Conservation (phyloP, 2,113 vertebrate genomes). For the Anarhynchus alexandrinus region DNA sequence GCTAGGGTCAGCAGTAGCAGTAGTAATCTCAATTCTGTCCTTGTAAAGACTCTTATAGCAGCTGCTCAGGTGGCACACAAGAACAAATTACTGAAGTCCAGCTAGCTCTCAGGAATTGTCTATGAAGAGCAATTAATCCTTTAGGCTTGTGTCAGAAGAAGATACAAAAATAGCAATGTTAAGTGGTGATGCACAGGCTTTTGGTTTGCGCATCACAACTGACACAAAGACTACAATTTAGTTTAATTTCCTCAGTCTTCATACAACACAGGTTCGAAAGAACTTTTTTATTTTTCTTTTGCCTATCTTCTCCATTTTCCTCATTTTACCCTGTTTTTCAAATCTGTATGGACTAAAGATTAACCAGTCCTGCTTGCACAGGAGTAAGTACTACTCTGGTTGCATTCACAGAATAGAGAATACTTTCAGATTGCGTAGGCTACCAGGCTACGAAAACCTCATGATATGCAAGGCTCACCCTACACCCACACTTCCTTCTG, state of each 20-base stretch:
- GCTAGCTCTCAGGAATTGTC: background rate
- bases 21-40: background rate
- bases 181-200: background rate
- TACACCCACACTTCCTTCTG: background rate
- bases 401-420: background rate
- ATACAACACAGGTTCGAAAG: background rate
- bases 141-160: background rate
- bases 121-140: background rate
- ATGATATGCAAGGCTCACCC: background rate
- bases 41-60: background rate
- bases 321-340: background rate
- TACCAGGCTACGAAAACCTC: background rate
- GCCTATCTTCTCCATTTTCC: background rate
- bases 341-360: background rate
- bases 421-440: background rate
- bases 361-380: background rate
- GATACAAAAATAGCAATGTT: background rate
- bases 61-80: background rate
- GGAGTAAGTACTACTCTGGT: background rate
- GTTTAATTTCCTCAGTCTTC: background rate
- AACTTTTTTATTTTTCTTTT: background rate
- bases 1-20: background rate
- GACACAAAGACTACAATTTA: background rate
- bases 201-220: background rate
- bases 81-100: background rate